Percentiles rank a stretch among this genome's conserved stretches.
Conservation (phyloP, 2,797 vertebrate genomes). For the Simalia tracyae region DNA sequence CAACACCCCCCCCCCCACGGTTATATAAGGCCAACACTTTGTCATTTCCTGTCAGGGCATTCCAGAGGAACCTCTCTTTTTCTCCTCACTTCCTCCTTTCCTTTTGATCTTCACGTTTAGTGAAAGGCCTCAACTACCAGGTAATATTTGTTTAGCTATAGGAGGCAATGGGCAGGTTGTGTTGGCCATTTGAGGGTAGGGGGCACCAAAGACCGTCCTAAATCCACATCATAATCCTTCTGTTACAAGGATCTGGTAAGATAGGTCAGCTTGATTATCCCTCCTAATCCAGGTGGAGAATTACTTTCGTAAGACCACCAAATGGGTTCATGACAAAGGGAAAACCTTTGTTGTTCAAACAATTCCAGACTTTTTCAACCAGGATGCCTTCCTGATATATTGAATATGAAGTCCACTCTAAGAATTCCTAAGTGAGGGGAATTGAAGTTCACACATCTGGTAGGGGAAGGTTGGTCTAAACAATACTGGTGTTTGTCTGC, state of each 20-base stretch:
- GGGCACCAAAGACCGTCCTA: neutral
- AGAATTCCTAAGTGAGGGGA: neutral
- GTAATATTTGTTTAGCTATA: slow-evolving; percentile 83
- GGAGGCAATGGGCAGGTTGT: slow-evolving; percentile 64
- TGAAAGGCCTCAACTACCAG: slow-evolving; percentile 69
- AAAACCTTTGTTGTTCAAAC: neutral
- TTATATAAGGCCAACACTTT: slow-evolving; percentile 79
- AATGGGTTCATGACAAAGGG: neutral
- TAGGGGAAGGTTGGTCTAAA: neutral
- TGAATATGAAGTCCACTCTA: neutral
- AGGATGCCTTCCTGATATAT: neutral
- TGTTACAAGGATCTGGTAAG: neutral
- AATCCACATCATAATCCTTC: neutral
- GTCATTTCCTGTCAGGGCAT: slow-evolving; percentile 95
- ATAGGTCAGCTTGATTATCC: neutral
- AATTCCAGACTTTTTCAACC: neutral
- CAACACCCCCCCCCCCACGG: slow-evolving; percentile 69
- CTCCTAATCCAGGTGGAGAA: neutral
- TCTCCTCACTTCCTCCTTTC: slow-evolving; percentile 78
- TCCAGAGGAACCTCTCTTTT: slow-evolving; percentile 94
- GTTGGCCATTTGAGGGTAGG: slow-evolving; percentile 32
- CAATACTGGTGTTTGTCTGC: neutral
- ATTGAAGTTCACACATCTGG: too few relatives aligned
- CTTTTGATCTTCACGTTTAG: slow-evolving; percentile 70
- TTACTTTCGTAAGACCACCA: neutral